Base-by-base conservation (phyloP, 2,113 vertebrate species). In the Mus pahari region DNA sequence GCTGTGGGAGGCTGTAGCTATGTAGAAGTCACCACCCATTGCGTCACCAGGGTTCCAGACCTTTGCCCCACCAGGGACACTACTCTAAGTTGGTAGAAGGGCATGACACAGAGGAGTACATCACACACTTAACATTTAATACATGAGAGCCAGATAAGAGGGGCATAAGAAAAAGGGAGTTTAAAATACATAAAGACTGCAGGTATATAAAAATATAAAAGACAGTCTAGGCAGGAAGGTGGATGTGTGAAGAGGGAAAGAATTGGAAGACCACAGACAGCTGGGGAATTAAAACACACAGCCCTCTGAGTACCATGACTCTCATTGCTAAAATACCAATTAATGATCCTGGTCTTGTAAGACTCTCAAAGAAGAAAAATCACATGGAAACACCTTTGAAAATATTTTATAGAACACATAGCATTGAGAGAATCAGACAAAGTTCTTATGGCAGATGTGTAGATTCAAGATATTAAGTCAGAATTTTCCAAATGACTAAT, bases 391-490 rank as follows among this genome's bases (percentile, higher is more conserved):
- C 31, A 86, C 89, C 45, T 96, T 96, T 39, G 60, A 16, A 66
- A 89, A 79, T 50, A 94, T 50, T 86, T 39, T 74, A 60, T 42
- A 89, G 68, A 92, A 88, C 24, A 55, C 28, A 82, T 12, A 73
- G 16, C 11, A 48, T 73, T 89, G 79, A 95, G 17, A 81, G 45
- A 87, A 28, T 26, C 89, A 28, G 48, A 74, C 88, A 70, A 90
- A 88, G 20, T 90, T 95, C 42, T 45, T 78, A 39, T 50, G 84
- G 91, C 77, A 95, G 73, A 87, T 20, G 36, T 86, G 14, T 33
- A 79, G 48, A 93, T 66, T 95, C 19, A 84, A 55, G 36, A 95
- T 36, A 97, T 90, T 33, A 74, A 90, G 87, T 95, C 74, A 90
- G 33, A 19, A 93, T 93, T 94, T 95, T 94, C 75, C 77, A 95